Evolutionary conservation across 2,113 vertebrate genomes (phyloP).

Genomic region (Muntiacus reevesi): DNA sequence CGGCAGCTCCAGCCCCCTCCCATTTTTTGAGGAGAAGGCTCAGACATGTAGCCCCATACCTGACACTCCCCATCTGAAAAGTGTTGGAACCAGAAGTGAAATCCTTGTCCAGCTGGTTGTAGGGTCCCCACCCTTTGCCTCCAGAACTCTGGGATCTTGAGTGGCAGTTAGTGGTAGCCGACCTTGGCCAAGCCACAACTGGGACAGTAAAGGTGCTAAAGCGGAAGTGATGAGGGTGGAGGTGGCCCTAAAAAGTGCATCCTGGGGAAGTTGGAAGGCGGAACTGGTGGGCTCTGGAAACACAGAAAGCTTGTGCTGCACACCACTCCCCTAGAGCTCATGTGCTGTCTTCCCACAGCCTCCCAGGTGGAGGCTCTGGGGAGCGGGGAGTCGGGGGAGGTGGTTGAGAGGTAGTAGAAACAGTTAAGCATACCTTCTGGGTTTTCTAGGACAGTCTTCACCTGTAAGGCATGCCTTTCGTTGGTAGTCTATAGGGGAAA

Average conservation of each 20-base stretch:
- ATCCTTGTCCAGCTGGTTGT: accelerated
- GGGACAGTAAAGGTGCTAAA: background rate
- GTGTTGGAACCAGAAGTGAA: background rate
- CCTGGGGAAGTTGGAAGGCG: background rate
- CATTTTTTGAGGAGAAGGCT: background rate
- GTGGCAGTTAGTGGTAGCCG: background rate
- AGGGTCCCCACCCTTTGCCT: background rate
- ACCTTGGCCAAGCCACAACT: background rate
- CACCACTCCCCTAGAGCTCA: background rate
- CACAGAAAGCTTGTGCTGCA: background rate
- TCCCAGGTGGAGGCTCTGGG: background rate
- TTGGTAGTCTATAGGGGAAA: background rate
- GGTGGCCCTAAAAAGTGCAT: no score
- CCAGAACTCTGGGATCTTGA: background rate
- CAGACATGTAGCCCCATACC: background rate
- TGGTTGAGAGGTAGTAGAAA: background rate
- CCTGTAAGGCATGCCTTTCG: background rate
- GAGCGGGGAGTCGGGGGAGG: accelerated
- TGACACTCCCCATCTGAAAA: background rate
- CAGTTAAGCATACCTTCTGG: background rate
- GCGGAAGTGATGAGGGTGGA: background rate
- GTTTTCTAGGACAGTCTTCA: background rate
- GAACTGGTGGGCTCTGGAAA: background rate
- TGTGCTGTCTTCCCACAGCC: no score
- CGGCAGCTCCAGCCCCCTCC: background rate